Percentiles rank a stretch among this genome's conserved stretches.
phyloP scores from a whole-genome alignment of 2,888 invertebrate genomes.

The Empis stercorea region DNA sequence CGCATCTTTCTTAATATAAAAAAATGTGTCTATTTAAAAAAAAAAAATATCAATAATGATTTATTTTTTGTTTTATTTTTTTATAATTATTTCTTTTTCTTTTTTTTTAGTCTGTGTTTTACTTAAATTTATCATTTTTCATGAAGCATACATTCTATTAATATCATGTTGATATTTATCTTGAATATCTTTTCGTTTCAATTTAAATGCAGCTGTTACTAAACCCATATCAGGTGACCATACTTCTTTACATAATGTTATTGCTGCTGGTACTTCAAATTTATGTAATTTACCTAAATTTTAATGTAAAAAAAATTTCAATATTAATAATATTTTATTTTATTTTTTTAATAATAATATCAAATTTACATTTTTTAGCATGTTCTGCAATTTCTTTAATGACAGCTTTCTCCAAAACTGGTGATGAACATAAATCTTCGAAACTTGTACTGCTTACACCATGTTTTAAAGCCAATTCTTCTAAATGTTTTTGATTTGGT shows the following conservation, averaged over 20 bases:
- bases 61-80: neutral
- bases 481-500: conserved; percentile 59
- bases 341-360: neutral
- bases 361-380: conserved; percentile 68
- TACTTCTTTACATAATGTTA: conserved; percentile 77
- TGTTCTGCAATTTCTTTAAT: conserved; percentile 70
- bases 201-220: conserved; percentile 95
- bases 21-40: no score
- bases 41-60: no score
- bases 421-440: conserved; percentile 63
- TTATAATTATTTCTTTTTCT: neutral
- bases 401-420: conserved; percentile 64
- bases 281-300: conserved; percentile 71
- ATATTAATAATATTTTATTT: neutral
- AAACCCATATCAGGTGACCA: conserved; percentile 98
- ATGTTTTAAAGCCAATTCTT: conserved; percentile 56
- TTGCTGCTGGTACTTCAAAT: conserved; percentile 83
- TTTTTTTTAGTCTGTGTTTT: neutral
- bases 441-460: conserved; percentile 46
- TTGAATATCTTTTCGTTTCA: conserved; percentile 93
- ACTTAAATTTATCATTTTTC: conserved; percentile 39
- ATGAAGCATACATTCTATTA: conserved; percentile 86
- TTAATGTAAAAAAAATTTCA: conserved; percentile 5
- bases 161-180: conserved; percentile 86
- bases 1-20: no score